Evolutionary conservation across 1,140 invertebrate genomes (phyloP), one percentile per base, ranked within the genome.

Genomic region (Anthonomus grandis): DNA sequence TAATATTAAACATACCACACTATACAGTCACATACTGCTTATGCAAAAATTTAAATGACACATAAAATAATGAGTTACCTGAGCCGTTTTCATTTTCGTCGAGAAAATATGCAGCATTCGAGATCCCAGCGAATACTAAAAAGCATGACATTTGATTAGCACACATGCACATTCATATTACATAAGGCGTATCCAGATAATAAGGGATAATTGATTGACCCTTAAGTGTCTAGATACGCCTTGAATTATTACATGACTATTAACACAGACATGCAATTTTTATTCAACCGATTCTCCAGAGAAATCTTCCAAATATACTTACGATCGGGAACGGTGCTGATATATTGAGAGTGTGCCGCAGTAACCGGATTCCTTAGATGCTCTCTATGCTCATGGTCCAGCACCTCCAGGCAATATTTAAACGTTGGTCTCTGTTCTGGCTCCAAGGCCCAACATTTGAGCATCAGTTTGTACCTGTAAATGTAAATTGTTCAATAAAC

Each of bases 341-440:
- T 70, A 47, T 73, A 73, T 57, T 71, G 66, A 1, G 69, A 68
- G 56, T 72, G 70, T 6, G 63, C 69, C 10, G 50, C 65, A 12
- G 68, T 68, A 34, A 59, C 59, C n/a, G 66, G 64, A 45, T 65
- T 66, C 10, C 63, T 45, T 9, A 64, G 34, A 17, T 63, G 65
- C 31, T 68, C 53, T n/a, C 53, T 44, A 38, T 74, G 67, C 1
- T 68, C 62, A 53, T 64, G 73, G 57, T 80, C 76, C 31, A 93
- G 75, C 12, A 83, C 76, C 60, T 84, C 81, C 17, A 90, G 74
- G 68, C 88, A 90, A 53, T 85, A 81, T 39, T 83, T 83, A 71
- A 95, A 94, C 17, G 82, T 86, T 8, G 90, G 91, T 37, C 91
- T 76, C 55, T 85, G 79, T 57, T 85, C 83, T 0, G 88, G 83